Percentiles rank a stretch among this genome's conserved stretches.
Evolutionary conservation across 2,888 invertebrate species (phyloP).

Genomic region (Ormyrus pomaceus): DNA sequence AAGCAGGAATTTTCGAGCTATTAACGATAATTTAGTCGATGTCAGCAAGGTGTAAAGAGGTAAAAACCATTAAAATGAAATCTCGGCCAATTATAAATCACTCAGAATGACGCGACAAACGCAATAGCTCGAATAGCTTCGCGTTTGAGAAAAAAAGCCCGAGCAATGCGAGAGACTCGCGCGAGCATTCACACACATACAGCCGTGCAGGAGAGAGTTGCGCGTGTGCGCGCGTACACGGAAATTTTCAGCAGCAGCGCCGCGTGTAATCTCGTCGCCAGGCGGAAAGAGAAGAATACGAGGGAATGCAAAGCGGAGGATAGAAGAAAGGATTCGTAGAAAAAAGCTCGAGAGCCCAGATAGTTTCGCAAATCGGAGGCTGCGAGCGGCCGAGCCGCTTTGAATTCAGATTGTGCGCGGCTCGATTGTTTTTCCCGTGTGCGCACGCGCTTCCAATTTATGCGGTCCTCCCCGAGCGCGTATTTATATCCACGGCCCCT

Average conservation of each 20-base stretch:
- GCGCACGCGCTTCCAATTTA: slow-evolving; percentile 68
- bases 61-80: slow-evolving; percentile 43
- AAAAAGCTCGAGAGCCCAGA: slow-evolving; percentile 24
- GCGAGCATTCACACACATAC: neutral
- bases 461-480: slow-evolving; percentile 69
- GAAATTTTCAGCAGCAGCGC: slow-evolving; percentile 15
- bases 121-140: slow-evolving; percentile 38
- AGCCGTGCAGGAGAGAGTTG: too few species aligned
- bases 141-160: neutral
- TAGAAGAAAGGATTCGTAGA: slow-evolving; percentile 12
- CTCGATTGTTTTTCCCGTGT: slow-evolving; percentile 68
- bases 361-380: slow-evolving; percentile 49
- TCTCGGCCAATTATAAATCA: slow-evolving; percentile 47
- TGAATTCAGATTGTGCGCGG: slow-evolving; percentile 72
- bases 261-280: too few species aligned
- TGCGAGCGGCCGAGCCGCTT: slow-evolving; percentile 65
- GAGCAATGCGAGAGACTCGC: slow-evolving; percentile 18
- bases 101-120: slow-evolving; percentile 3
- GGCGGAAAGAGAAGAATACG: slow-evolving; percentile 18
- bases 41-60: slow-evolving; percentile 34
- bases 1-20: neutral
- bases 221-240: neutral
- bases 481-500: slow-evolving; percentile 73
- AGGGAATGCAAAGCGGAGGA: slow-evolving; percentile 11
- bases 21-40: slow-evolving; percentile 32